These are phyloP conservation scores for Coenonympha arcania DNA, from an alignment of 2,888 invertebrate genomes.

Conservation along the genomic window DNA sequence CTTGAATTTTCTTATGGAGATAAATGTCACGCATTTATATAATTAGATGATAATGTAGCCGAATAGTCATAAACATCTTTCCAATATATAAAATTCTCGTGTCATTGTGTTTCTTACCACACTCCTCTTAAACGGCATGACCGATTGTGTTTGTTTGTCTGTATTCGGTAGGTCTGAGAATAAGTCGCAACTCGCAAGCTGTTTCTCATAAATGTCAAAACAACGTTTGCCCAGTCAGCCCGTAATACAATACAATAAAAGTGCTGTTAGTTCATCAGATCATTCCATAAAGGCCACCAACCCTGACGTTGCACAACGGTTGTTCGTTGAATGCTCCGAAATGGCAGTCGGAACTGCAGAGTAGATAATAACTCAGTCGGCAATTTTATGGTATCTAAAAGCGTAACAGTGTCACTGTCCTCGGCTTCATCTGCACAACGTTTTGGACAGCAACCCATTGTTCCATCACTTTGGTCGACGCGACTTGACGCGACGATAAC, in stretches of 20 bases:
- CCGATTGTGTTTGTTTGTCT: no score
- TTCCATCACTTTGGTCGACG: slow-evolving; percentile 4
- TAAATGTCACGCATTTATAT: not conserved
- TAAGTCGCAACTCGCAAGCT: no score
- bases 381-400: slow-evolving; percentile 62
- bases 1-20: not conserved
- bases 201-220: no score
- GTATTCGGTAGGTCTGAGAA: no score
- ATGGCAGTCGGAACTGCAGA: slow-evolving; percentile 50
- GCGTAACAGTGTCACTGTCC: slow-evolving; percentile 61
- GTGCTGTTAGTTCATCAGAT: slow-evolving; percentile 14
- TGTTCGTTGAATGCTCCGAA: slow-evolving; percentile 26
- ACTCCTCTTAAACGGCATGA: no score
- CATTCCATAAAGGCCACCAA: slow-evolving; percentile 16
- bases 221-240: no score
- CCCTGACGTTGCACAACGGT: slow-evolving; percentile 42
- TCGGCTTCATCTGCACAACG: slow-evolving; percentile 29
- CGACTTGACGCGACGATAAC: no score
- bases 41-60: not conserved
- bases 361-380: slow-evolving; percentile 48
- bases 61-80: not conserved
- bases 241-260: no score
- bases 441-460: slow-evolving; percentile 22
- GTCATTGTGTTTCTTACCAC: no score
- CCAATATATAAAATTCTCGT: no score